Percentiles rank a stretch among this genome's conserved stretches.
phyloP scores from a whole-genome alignment of 2,888 invertebrate genomes.

The Colletes collaris region DNA sequence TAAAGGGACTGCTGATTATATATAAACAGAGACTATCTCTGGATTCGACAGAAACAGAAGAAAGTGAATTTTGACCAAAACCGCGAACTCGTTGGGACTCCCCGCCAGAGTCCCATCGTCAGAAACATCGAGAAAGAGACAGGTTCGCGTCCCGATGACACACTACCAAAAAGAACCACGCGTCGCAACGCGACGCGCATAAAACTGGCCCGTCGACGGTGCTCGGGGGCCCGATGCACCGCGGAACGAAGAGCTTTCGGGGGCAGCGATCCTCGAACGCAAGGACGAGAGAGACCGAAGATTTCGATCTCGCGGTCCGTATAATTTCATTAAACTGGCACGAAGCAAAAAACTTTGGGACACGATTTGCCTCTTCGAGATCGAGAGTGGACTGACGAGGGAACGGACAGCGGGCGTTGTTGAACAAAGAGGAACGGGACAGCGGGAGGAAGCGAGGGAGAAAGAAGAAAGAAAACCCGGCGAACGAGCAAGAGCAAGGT shows the following conservation, averaged over 20 bases:
- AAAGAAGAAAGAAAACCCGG: slow-evolving; percentile 25
- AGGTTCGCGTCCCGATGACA: slow-evolving; percentile 40
- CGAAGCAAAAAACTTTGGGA: slow-evolving; percentile 57
- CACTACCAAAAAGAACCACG: slow-evolving; percentile 41
- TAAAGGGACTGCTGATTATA: no score
- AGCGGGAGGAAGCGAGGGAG: neutral
- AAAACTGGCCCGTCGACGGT: slow-evolving; percentile 28
- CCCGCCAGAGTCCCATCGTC: slow-evolving; percentile 29
- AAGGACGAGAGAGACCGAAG: neutral
- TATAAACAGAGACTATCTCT: no score
- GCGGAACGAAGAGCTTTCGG: slow-evolving; percentile 33
- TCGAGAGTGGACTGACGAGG: slow-evolving; percentile 73
- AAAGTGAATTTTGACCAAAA: no score
- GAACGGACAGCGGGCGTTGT: slow-evolving; percentile 10
- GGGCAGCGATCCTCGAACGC: slow-evolving; percentile 29
- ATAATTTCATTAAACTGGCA: slow-evolving; percentile 65
- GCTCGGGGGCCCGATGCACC: slow-evolving; percentile 15
- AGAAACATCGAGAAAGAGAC: slow-evolving; percentile 36
- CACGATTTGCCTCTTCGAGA: slow-evolving; percentile 71
- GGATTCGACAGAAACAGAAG: no score
- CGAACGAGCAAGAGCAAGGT: slow-evolving; percentile 46
- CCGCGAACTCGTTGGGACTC: neutral
- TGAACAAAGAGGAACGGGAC: slow-evolving; percentile 9
- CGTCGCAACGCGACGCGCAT: slow-evolving; percentile 15
- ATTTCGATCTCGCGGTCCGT: slow-evolving; percentile 52